These are phyloP conservation scores for Portevinia maculata DNA, from an alignment of 2,888 invertebrate species.

Conservation along the genomic window DNA sequence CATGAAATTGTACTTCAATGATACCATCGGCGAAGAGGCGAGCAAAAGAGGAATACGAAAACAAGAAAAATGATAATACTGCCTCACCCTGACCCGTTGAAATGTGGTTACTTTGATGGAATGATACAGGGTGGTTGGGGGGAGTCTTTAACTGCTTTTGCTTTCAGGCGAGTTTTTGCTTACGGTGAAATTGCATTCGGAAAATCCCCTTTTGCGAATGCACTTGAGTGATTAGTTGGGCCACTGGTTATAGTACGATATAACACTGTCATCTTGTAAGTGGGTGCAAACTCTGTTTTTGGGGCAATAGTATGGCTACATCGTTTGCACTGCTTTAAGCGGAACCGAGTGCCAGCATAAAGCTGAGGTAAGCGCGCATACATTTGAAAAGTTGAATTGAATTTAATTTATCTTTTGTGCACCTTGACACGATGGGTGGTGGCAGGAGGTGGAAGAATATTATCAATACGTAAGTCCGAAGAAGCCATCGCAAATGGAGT, in stretches of 20 bases:
- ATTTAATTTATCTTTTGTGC: conserved; percentile 70
- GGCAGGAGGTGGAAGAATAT: conserved; percentile 15
- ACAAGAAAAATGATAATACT: conserved; percentile 41
- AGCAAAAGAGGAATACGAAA: conserved; percentile 24
- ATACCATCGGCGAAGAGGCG: conserved; percentile 40
- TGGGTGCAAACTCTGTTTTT: conserved; percentile 40
- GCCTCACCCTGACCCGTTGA: conserved; percentile 69
- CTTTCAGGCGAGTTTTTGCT: conserved; percentile 52
- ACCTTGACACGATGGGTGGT: conserved; percentile 58
- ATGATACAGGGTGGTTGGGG: not conserved
- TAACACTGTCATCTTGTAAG: conserved; percentile 20
- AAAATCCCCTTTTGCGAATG: conserved; percentile 64
- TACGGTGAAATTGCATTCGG: conserved; percentile 52
- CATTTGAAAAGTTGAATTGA: conserved; percentile 57
- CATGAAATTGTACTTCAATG: conserved; percentile 45
- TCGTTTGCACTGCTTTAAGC: conserved; percentile 42
- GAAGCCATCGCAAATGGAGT: conserved; percentile 62
- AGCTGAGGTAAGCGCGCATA: not conserved
- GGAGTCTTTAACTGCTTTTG: conserved; percentile 56
- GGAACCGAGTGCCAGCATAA: not conserved
- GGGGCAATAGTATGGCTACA: conserved; percentile 45
- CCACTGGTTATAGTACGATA: conserved; percentile 41
- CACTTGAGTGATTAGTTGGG: conserved; percentile 72
- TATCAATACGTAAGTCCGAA: conserved; percentile 41
- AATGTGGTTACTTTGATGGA: conserved; percentile 13